Conservation (phyloP, 2,888 invertebrate genomes). For the Spilarctia lutea region DNA sequence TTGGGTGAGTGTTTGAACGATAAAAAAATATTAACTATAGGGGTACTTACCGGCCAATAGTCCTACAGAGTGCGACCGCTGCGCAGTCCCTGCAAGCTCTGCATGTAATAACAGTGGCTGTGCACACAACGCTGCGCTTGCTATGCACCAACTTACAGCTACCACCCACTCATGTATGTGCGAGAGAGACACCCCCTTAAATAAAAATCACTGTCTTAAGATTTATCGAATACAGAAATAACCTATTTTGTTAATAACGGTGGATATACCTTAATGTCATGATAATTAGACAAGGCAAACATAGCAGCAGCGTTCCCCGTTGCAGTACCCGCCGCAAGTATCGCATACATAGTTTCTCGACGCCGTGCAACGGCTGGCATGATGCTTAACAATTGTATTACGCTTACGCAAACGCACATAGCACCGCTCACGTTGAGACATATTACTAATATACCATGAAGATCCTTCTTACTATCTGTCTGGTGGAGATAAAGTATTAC, state of each 20-base stretch:
- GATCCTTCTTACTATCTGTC: slow-evolving; percentile 78
- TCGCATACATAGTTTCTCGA: slow-evolving; percentile 65
- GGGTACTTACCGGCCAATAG: slow-evolving; percentile 87
- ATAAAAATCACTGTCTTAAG: neutral
- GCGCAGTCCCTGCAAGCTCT: slow-evolving; percentile 88
- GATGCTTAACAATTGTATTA: slow-evolving; percentile 71
- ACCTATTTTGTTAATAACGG: neutral
- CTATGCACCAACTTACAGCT: slow-evolving; percentile 89
- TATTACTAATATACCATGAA: slow-evolving; percentile 75
- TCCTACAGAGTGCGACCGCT: slow-evolving; percentile 90
- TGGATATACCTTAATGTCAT: slow-evolving; percentile 2
- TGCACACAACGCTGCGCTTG: slow-evolving; percentile 90
- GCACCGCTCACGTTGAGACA: slow-evolving; percentile 76
- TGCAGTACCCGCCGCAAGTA: slow-evolving; percentile 76
- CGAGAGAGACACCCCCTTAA: slow-evolving; percentile 52
- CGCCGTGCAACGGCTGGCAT: slow-evolving; percentile 55
- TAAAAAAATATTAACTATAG: neutral
- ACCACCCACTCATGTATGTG: slow-evolving; percentile 90
- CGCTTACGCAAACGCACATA: slow-evolving; percentile 76
- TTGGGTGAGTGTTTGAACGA: no score
- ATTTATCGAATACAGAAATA: slow-evolving; percentile 10
- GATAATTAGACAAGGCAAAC: slow-evolving; percentile 71
- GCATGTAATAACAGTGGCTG: slow-evolving; percentile 90
- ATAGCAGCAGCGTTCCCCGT: slow-evolving; percentile 77
- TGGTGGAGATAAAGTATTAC: slow-evolving; percentile 41